These are phyloP conservation scores for Nomada fabriciana DNA, from an alignment of 2,888 invertebrate genomes.

Conservation along the genomic window DNA sequence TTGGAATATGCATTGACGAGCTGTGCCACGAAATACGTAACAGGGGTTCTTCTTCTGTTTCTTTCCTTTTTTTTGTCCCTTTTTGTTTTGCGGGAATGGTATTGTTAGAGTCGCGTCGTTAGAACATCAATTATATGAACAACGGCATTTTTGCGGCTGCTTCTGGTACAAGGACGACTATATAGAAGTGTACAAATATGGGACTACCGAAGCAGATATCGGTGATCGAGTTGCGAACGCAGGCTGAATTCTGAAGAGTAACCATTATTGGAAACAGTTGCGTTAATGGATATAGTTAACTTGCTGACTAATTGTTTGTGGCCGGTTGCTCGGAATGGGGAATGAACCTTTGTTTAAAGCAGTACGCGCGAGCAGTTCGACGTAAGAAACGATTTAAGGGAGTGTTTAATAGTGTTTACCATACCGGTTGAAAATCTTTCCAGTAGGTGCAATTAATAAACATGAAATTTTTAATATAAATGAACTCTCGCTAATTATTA, in stretches of 20 bases:
- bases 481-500: too few relatives aligned
- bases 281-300: too few relatives aligned
- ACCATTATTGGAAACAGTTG: neutral
- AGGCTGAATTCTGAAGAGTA: neutral
- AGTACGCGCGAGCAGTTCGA: too few relatives aligned
- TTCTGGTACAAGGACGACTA: neutral
- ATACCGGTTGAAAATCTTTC: too few relatives aligned
- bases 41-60: neutral
- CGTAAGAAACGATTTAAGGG: too few relatives aligned
- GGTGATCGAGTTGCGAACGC: neutral
- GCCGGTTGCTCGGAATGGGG: too few relatives aligned
- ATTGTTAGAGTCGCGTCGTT: conserved; percentile 8
- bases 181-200: neutral
- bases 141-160: neutral
- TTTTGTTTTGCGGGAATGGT: neutral
- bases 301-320: too few relatives aligned
- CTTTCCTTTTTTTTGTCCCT: too few relatives aligned
- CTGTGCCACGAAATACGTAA: neutral
- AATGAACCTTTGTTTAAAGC: too few relatives aligned
- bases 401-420: too few relatives aligned
- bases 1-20: neutral
- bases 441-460: too few relatives aligned
- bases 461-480: too few relatives aligned
- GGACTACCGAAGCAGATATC: neutral
- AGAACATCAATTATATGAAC: conserved; percentile 1